phyloP scores from a whole-genome alignment of 2,113 vertebrate genomes.

The Apus apus region DNA sequence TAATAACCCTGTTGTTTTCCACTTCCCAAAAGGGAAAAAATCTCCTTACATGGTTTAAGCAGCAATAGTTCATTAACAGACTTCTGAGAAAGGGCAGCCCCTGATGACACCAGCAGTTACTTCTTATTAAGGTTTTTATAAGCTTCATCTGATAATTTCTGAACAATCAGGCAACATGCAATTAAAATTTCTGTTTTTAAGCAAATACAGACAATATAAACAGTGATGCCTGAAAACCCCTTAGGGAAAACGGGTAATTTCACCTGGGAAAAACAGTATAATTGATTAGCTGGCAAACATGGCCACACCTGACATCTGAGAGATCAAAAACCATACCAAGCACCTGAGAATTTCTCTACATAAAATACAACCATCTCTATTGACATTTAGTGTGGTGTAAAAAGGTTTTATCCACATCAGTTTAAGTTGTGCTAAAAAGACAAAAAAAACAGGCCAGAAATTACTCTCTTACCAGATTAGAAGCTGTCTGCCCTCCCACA shows the following conservation, averaged over 20 bases:
- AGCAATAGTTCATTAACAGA: not conserved
- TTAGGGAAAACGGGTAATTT: not conserved
- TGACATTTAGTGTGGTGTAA: not conserved
- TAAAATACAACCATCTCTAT: not conserved
- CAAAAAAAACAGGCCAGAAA: not conserved
- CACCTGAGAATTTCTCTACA: not conserved
- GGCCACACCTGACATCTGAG: not conserved
- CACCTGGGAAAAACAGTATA: not conserved
- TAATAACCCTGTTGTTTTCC: not conserved
- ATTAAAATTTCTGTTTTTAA: not conserved
- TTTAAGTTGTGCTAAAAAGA: not conserved
- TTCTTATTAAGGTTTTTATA: not conserved
- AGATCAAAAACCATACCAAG: rapidly evolving
- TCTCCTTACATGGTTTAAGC: not conserved
- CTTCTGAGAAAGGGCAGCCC: not conserved
- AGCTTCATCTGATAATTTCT: not conserved
- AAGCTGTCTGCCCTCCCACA: not conserved
- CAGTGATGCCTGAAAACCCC: not conserved
- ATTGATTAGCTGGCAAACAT: not conserved
- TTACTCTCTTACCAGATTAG: not conserved
- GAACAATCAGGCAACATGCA: not conserved
- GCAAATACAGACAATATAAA: not conserved
- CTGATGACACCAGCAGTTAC: not conserved
- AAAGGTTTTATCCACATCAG: not conserved
- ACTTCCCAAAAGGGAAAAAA: not conserved